Conservation (phyloP, 30 jellyfish, hydroid and myxozoan species). For the Aurelia coerulea region DNA sequence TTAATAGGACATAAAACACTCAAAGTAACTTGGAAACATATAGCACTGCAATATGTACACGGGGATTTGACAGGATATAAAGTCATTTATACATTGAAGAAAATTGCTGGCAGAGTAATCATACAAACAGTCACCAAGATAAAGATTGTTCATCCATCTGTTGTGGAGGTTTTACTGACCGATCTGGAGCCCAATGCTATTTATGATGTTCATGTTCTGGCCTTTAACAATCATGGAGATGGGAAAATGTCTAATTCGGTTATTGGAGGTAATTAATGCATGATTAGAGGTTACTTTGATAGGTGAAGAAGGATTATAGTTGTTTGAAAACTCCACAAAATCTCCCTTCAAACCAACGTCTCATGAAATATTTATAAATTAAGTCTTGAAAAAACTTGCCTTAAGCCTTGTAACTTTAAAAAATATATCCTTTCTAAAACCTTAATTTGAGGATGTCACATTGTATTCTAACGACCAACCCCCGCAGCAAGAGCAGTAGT, state of each 20-base stretch:
- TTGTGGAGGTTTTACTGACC: background rate
- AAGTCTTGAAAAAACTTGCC: no score
- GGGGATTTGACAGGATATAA: constrained; percentile 74
- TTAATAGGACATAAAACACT: constrained; percentile 13
- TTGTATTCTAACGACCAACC: no score
- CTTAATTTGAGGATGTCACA: no score
- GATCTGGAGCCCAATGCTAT: constrained; percentile 46
- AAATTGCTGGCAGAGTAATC: constrained; percentile 26
- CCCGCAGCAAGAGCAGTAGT: no score
- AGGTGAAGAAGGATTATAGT: no score
- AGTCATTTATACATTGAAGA: constrained; percentile 33
- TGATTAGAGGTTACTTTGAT: background rate
- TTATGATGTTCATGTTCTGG: constrained; percentile 46
- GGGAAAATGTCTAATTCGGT: constrained; percentile 27
- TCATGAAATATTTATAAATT: no score
- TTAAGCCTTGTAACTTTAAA: no score
- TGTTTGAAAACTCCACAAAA: no score
- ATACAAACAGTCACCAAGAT: background rate
- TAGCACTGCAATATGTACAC: constrained; percentile 2
- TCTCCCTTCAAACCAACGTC: no score
- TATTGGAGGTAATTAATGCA: constrained; percentile 51
- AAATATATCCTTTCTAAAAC: no score
- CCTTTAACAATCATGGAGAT: constrained; percentile 57
- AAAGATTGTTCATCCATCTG: constrained; percentile 59
- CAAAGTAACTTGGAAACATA: constrained; percentile 30